A percentile compares a stretch with the other conserved stretches of the same genome.
phyloP scores from a whole-genome alignment of 1,140 invertebrate genomes.

The Campoletis sonorensis region DNA sequence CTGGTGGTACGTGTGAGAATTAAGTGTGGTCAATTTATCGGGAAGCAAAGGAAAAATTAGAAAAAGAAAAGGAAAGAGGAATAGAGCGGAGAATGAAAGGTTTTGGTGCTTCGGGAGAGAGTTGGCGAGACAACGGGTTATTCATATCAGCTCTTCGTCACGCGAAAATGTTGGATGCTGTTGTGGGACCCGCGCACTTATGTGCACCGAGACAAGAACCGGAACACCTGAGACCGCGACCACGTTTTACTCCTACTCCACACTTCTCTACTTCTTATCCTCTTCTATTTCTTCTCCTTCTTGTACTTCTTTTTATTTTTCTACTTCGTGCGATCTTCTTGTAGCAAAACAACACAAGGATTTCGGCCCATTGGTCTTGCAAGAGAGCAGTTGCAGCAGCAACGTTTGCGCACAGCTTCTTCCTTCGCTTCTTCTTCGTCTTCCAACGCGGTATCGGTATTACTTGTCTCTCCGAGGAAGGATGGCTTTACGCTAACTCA shows the following conservation, averaged over 20 bases:
- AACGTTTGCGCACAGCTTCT: constrained; percentile 3
- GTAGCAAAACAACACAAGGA: constrained; percentile 8
- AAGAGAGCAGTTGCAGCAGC: constrained; percentile 21
- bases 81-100: constrained; percentile 12
- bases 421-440: constrained; percentile 38
- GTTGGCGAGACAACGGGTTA: constrained; percentile 57
- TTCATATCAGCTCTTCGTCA: constrained; percentile 14
- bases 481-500: constrained; percentile 68
- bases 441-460: constrained; percentile 22
- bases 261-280: constrained; percentile 32
- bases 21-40: not conserved
- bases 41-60: not conserved
- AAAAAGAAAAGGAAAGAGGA: constrained; percentile 14
- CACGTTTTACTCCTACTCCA: constrained; percentile 36
- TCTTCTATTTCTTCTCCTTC: constrained; percentile 32
- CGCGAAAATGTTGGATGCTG: constrained; percentile 29
- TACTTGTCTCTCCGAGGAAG: constrained; percentile 60
- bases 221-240: constrained; percentile 61
- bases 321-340: too few species aligned
- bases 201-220: constrained; percentile 58
- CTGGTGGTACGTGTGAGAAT: not conserved
- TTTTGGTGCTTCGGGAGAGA: constrained; percentile 42
- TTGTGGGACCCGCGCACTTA: constrained; percentile 17
- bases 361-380: constrained; percentile 14
- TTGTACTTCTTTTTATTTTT: too few species aligned